These are phyloP conservation scores for Acrossocheilus fasciatus DNA, from an alignment of 2,797 vertebrate species.

Conservation along the genomic window DNA sequence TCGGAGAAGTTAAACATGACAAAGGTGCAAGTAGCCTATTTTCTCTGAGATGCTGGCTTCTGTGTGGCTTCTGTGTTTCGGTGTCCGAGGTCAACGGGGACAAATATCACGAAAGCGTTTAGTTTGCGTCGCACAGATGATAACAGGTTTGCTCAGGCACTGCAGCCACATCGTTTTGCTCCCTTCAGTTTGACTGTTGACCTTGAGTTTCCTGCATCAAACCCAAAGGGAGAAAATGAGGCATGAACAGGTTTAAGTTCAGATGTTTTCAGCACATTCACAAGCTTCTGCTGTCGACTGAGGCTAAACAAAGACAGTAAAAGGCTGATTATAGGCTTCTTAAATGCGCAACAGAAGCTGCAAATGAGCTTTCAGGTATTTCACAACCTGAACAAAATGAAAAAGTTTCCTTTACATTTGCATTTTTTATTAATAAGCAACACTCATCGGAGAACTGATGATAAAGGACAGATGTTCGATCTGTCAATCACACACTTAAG, in stretches of 20 bases:
- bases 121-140: not conserved
- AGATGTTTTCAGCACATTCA: not conserved
- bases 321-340: not conserved
- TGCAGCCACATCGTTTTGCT: not conserved
- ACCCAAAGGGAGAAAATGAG: not conserved
- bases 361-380: not conserved
- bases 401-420: not conserved
- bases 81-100: not conserved
- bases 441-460: not conserved
- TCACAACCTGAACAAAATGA: not conserved
- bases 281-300: not conserved
- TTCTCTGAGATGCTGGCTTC: not conserved
- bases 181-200: not conserved
- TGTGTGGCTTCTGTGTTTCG: not conserved
- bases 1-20: not conserved
- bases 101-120: not conserved
- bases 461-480: not conserved
- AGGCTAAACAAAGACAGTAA: not conserved
- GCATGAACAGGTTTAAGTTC: not conserved
- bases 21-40: not conserved
- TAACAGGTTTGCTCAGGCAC: conserved; percentile 20
- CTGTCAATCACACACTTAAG: not conserved
- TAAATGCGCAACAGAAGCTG: not conserved
- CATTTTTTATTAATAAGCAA: not conserved
- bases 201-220: conserved; percentile 13